These are phyloP conservation scores for Rhynchonycteris naso DNA, from an alignment of 2,797 vertebrate genomes.

Conservation along the genomic window DNA sequence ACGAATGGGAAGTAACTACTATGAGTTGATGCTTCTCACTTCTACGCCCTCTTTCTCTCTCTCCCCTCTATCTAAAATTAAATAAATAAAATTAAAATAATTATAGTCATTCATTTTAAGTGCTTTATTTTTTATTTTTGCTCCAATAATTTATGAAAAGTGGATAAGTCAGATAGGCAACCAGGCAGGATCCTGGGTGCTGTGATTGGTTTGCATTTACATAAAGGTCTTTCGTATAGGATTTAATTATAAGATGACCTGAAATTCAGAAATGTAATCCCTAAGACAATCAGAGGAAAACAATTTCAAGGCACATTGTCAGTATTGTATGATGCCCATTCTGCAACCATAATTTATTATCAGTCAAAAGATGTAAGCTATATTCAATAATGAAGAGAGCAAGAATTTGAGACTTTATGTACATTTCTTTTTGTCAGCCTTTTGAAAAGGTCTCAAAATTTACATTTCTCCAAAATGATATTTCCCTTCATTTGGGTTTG, in stretches of 20 bases:
- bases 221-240: constrained; percentile 46
- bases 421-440: constrained; percentile 78
- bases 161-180: neutral
- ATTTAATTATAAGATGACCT: constrained; percentile 78
- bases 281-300: constrained; percentile 78
- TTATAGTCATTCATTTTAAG: constrained; percentile 47
- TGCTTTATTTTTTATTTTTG: constrained; percentile 38
- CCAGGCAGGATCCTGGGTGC: constrained; percentile 32
- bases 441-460: constrained; percentile 81
- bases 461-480: constrained; percentile 82
- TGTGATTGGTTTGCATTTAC: constrained; percentile 63
- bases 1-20: too few relatives aligned
- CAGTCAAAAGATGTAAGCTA: constrained; percentile 80
- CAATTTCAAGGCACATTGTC: constrained; percentile 76
- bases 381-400: constrained; percentile 77
- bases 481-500: constrained; percentile 76
- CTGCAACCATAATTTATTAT: constrained; percentile 83
- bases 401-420: constrained; percentile 75
- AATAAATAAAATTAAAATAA: neutral
- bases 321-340: constrained; percentile 69
- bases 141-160: constrained; percentile 5
- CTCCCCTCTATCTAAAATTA: too few relatives aligned
- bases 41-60: too few relatives aligned
- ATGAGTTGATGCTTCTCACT: too few relatives aligned
- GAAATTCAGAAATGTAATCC: constrained; percentile 78